A percentile compares a stretch with the other conserved stretches of the same genome.
Evolutionary conservation across 2,113 vertebrate genomes (phyloP).

Genomic region (Campylomormyrus tamandua): DNA sequence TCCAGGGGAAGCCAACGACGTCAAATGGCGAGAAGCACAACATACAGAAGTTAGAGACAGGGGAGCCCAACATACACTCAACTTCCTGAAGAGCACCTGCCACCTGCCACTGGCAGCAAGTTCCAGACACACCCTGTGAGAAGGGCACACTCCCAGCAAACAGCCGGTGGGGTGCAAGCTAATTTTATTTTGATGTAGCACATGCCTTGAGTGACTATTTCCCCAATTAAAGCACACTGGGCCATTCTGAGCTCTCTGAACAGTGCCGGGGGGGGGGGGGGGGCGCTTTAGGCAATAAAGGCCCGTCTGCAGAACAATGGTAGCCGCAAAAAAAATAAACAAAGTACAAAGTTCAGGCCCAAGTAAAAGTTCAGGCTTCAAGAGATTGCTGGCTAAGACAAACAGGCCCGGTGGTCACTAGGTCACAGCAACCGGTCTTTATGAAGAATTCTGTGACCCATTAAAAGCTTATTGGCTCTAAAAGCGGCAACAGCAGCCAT

Average conservation of each 20-base stretch:
- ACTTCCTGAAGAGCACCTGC: background rate
- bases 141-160: conserved; percentile 55
- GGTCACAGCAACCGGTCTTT: background rate
- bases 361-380: too few species aligned
- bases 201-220: conserved; percentile 1
- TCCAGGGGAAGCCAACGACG: background rate
- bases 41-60: background rate
- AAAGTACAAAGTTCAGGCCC: background rate
- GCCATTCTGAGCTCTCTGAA: conserved; percentile 2
- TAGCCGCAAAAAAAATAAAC: background rate
- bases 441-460: background rate
- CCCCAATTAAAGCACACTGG: conserved; percentile 4
- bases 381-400: background rate
- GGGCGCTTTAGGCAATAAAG: background rate
- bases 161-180: conserved; percentile 36
- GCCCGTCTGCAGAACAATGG: background rate
- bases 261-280: background rate
- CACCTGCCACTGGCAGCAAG: conserved; percentile 34
- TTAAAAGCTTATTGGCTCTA: background rate
- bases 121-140: conserved; percentile 40
- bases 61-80: background rate
- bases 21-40: background rate
- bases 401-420: background rate
- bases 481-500: background rate
- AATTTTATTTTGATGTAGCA: conserved; percentile 7